Evolutionary conservation across 1,140 invertebrate genomes (phyloP).

Genomic region (Scaptodrosophila lebanonensis): DNA sequence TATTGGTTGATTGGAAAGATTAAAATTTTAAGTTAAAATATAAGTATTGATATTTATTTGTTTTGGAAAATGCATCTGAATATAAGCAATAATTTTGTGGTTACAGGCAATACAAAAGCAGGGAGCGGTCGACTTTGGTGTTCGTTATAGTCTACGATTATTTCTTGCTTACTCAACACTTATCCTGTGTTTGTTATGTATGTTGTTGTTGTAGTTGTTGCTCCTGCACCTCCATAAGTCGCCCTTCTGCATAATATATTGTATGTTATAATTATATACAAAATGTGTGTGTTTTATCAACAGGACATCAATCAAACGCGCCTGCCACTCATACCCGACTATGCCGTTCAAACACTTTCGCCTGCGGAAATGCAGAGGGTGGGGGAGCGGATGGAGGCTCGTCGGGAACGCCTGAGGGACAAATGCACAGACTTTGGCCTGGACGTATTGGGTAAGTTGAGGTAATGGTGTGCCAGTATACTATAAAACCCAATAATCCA

Average conservation of each 20-base stretch:
- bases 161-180: slow-evolving; percentile 17
- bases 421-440: slow-evolving; percentile 79
- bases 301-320: slow-evolving; percentile 75
- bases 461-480: neutral
- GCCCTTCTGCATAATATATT: too few species aligned
- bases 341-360: slow-evolving; percentile 66
- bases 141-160: too few species aligned
- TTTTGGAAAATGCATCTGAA: too few species aligned
- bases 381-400: slow-evolving; percentile 77
- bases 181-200: slow-evolving; percentile 2
- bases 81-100: too few species aligned
- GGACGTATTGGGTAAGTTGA: slow-evolving; percentile 76
- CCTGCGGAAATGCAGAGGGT: slow-evolving; percentile 76
- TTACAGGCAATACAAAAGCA: too few species aligned
- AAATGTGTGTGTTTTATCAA: slow-evolving; percentile 16
- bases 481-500: neutral
- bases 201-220: too few species aligned
- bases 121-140: too few species aligned
- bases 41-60: too few species aligned
- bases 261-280: too few species aligned
- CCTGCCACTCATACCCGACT: slow-evolving; percentile 66
- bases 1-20: too few species aligned
- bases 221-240: too few species aligned
- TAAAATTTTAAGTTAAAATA: too few species aligned
- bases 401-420: slow-evolving; percentile 78